Evolutionary conservation across 2,113 vertebrate genomes (phyloP).

Genomic region (Hylia prasina): DNA sequence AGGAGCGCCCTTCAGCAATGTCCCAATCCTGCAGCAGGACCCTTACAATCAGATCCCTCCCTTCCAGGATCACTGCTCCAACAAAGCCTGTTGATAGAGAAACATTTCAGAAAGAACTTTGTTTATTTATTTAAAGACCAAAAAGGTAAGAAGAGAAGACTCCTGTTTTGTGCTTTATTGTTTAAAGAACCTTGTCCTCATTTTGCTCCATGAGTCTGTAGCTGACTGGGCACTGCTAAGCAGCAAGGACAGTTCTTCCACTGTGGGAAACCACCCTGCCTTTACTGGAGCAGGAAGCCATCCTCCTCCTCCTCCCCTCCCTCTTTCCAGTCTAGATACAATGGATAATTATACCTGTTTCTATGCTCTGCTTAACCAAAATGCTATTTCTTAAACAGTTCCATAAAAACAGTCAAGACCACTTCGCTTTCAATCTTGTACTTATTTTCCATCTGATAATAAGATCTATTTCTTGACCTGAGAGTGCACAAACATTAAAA

Average conservation of each 20-base stretch:
- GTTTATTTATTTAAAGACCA: not conserved
- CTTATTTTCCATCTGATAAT: not conserved
- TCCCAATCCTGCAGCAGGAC: not conserved
- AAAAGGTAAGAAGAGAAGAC: not conserved
- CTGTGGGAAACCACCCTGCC: not conserved
- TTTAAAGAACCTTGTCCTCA: not conserved
- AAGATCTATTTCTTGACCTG: not conserved
- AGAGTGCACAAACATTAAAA: constrained; percentile 17
- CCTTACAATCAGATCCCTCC: not conserved
- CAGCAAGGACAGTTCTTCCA: not conserved
- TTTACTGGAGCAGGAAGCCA: constrained; percentile 1
- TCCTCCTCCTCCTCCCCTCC: not conserved
- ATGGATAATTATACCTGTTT: constrained; percentile 31
- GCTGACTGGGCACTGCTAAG: not conserved
- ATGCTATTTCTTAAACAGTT: constrained; percentile 37
- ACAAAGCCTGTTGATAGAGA: not conserved
- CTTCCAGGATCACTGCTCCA: not conserved
- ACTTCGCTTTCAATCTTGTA: not conserved
- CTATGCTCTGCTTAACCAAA: constrained; percentile 16
- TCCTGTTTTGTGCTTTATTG: not conserved
- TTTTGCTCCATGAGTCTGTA: not conserved
- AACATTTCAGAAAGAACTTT: not conserved
- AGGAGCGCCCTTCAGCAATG: not conserved
- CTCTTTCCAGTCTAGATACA: constrained; percentile 33
- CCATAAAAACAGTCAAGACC: constrained; percentile 4